Percentiles rank a stretch among this genome's conserved stretches.
Conservation (phyloP, 2,888 invertebrate genomes). For the Metallyticus violacea region DNA sequence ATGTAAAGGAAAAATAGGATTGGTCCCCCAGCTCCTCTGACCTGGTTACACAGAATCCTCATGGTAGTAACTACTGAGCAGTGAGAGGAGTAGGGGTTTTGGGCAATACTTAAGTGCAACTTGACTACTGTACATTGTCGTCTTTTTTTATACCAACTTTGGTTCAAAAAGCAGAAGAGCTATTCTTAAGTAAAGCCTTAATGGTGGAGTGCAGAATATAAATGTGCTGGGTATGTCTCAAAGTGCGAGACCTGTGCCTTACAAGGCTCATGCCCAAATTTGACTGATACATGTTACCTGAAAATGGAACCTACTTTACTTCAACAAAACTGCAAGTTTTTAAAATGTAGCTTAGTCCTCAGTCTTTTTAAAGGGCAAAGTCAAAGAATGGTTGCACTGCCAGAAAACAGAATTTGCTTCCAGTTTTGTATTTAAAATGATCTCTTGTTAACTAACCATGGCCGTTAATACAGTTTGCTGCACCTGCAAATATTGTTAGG, state of each 20-base stretch:
- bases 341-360: not conserved
- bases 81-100: not conserved
- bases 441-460: not conserved
- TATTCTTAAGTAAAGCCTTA: too few species aligned
- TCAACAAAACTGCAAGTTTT: too few species aligned
- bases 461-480: not conserved
- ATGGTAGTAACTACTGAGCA: not conserved
- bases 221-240: not conserved
- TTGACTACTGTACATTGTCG: too few species aligned
- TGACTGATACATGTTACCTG: not conserved
- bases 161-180: too few species aligned
- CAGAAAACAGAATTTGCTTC: not conserved
- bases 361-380: not conserved
- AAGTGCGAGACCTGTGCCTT: not conserved
- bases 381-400: not conserved
- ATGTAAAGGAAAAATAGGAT: conserved; percentile 41
- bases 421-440: not conserved
- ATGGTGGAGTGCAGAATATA: too few species aligned
- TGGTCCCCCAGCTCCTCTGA: not conserved
- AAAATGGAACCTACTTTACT: not conserved
- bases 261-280: not conserved
- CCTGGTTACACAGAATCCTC: not conserved
- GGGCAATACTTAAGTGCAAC: too few species aligned
- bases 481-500: not conserved
- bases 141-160: too few species aligned